Conservation (phyloP, 1,140 invertebrate species). For the Lepidurus arcticus region DNA sequence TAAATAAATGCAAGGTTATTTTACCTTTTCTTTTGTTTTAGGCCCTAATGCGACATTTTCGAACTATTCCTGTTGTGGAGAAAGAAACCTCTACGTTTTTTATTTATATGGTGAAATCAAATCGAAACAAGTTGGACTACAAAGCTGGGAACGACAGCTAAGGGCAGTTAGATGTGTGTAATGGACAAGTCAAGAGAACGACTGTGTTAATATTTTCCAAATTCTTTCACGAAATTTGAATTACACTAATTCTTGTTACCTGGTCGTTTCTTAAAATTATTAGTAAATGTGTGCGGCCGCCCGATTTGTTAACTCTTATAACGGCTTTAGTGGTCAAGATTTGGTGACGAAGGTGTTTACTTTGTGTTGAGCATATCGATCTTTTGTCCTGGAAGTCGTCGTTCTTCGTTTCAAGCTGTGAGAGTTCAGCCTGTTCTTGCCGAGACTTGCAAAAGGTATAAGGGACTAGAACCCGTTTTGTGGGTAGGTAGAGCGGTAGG, state of each 20-base stretch:
- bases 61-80: slow-evolving; percentile 84
- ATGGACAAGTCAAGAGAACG: not conserved
- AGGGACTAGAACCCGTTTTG: too few relatives aligned
- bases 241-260: not conserved
- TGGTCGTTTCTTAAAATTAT: not conserved
- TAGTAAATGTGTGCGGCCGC: too few relatives aligned
- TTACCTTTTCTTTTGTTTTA: slow-evolving; percentile 49
- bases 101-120: slow-evolving; percentile 92
- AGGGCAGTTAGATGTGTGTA: not conserved
- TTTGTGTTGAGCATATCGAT: too few relatives aligned
- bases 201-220: not conserved
- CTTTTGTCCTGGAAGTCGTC: too few relatives aligned
- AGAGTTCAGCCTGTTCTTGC: too few relatives aligned
- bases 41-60: slow-evolving; percentile 90
- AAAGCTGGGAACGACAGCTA: slow-evolving; percentile 46
- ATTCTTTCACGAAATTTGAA: not conserved
- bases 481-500: too few relatives aligned
- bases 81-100: slow-evolving; percentile 94
- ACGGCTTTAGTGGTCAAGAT: too few relatives aligned
- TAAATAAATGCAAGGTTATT: slow-evolving; percentile 28
- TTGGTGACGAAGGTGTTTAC: too few relatives aligned
- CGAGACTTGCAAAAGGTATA: too few relatives aligned
- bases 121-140: slow-evolving; percentile 85
- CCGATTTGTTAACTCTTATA: too few relatives aligned
- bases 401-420: too few relatives aligned